Base-by-base conservation (phyloP, 2,797 vertebrate species). In the Chanos chanos region DNA sequence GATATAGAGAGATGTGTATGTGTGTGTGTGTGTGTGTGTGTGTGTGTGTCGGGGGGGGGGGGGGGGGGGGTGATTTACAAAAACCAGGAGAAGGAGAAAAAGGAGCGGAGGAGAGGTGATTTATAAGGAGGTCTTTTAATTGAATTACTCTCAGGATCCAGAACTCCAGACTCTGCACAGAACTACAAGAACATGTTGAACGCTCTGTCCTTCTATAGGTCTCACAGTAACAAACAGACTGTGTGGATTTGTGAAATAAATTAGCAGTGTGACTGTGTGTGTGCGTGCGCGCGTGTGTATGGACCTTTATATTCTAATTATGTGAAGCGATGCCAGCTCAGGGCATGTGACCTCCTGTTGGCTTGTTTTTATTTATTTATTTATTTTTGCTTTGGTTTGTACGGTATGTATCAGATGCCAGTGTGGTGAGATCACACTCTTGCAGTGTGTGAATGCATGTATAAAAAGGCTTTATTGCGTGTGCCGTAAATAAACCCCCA, bases 71-170 rank as follows among this genome's bases (percentile, higher is more conserved):
- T 79, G 75, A 84, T 89, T 86, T 85, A 83, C 81, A 75, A 62
- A 80, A 85, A 80, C 68, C 71, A 71, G 61, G 59, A 39, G 66
- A 63, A 70, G 10, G 65, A 39, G 37, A 31, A n/a, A 30, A 43
- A 33, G 45, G 48, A 53, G 50, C 50, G 50, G 45, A 72, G 60
- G 70, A 81, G 44, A 53, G 74, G 68, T 87, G 87, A 90, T 89
- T 90, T 87, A 89, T 85, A 81, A 80, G 68, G 68, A 74, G 76
- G 81, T 86, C 86, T 87, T 86, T 89, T 86, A 86, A 83, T 88
- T 87, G 86, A 88, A 90, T 89, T 87, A 87, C 80, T 81, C 81
- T 72, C 80, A 66, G 71, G 77, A 69, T 62, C n/a, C n/a, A n/a
- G n/a, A n/a, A 78, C 71, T 68, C 71, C 73, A 80, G 81, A 81